Base-by-base conservation (phyloP, 2,797 vertebrate genomes). In the Anomalospiza imberbis region DNA sequence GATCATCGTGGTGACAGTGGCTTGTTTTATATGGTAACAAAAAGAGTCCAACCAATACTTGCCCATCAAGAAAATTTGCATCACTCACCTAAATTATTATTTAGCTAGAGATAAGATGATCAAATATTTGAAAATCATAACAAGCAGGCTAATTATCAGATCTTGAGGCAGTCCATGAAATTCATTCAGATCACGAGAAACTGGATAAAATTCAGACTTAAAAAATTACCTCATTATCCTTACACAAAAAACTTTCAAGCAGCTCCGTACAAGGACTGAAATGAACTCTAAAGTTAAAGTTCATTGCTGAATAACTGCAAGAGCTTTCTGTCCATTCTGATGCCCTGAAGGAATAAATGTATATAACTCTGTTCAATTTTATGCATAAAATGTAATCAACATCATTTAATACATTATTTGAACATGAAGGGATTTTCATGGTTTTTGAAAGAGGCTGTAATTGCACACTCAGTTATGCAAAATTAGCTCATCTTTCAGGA, bases 401-500 rank as follows among this genome's bases (percentile, higher is more conserved):
- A 66, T 62, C 1, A 74, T 85, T 71, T 73, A 87, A 79, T 40
- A 60, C 2, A 26, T 44, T 70, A 72, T 90, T 76, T 80, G 19
- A 77, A 68, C 90, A 32, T 60, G 67, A 90, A 84, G 7, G 5
- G 34, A 34, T 71, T 82, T 92, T 89, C 51, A 45, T 25, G 66
- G 1, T 82, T 91, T 91, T 91, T 91, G 21, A 79, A 70, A 40
- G 32, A 88, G 29, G 76, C 55, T 79, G 24, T 87, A 94, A 93
- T 92, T 93, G 93, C 26, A 48, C n/a, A 54, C 54, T 94, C 58
- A 72, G 54, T 86, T 91, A 81, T 79, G 71, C 48, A 93, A 91
- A 96, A 94, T 95, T 82, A 94, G 31, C 68, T 91, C 63, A 60
- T 93, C 67, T 87, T 92, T 77, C 17, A 34, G 50, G 47, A 92